These are phyloP conservation scores for Podarcis raffonei DNA, from an alignment of 2,113 vertebrate species.

Conservation along the genomic window DNA sequence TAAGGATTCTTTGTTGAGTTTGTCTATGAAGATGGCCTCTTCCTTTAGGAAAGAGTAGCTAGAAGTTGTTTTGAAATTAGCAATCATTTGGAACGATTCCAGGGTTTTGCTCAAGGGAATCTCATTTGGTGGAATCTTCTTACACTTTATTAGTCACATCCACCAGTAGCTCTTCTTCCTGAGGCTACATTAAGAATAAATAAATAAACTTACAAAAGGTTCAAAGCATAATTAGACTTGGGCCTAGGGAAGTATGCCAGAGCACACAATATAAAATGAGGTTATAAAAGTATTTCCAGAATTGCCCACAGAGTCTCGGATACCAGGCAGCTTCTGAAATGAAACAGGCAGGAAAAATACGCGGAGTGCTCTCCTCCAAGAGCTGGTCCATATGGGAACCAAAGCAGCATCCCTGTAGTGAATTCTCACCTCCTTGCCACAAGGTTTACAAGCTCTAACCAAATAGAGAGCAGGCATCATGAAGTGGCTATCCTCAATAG, in stretches of 20 bases:
- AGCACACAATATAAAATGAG: slow-evolving; percentile 29
- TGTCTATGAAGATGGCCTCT: not conserved
- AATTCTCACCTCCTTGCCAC: slow-evolving; percentile 1
- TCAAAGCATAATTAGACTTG: slow-evolving; percentile 33
- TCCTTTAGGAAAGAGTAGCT: not conserved
- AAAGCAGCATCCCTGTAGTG: slow-evolving; percentile 13
- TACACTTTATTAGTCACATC: slow-evolving; percentile 34
- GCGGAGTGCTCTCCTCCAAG: not conserved
- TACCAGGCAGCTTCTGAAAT: slow-evolving; percentile 19
- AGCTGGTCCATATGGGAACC: not conserved
- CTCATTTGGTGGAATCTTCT: slow-evolving; percentile 32
- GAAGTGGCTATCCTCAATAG: not conserved
- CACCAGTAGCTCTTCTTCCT: slow-evolving; percentile 27
- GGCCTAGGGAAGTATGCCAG: slow-evolving; percentile 11
- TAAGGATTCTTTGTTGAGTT: not conserved
- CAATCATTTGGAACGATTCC: slow-evolving; percentile 11
- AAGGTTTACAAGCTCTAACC: not conserved
- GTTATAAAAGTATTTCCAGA: slow-evolving; percentile 38
- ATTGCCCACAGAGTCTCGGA: slow-evolving; percentile 15
- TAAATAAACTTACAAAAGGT: slow-evolving; percentile 35
- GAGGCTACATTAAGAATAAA: slow-evolving; percentile 25
- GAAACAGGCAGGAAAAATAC: slow-evolving; percentile 11
- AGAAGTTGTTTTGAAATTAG: slow-evolving; percentile 13
- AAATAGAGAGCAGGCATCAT: not conserved
- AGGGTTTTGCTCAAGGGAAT: slow-evolving; percentile 18